Conservation (phyloP, 2,888 invertebrate genomes). For the Eupithecia vulgata region DNA sequence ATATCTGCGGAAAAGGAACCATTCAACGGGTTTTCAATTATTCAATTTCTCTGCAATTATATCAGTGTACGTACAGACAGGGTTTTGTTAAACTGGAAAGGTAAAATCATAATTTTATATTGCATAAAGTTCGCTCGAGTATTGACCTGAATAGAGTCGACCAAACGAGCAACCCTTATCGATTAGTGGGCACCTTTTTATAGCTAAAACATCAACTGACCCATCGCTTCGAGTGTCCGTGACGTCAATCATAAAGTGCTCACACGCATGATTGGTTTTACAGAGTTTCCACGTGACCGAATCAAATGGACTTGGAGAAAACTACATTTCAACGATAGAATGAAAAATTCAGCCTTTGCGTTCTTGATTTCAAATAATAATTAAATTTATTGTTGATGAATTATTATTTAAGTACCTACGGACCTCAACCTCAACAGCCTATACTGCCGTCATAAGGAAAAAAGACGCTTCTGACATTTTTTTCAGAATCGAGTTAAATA, state of each 20-base stretch:
- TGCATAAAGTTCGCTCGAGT: neutral
- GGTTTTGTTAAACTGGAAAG: no score
- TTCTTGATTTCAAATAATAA: neutral
- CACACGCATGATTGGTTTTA: slow-evolving; percentile 65
- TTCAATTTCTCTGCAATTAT: no score
- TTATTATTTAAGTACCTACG: no score
- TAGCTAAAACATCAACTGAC: slow-evolving; percentile 43
- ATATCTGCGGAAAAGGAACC: no score
- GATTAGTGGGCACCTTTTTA: slow-evolving; percentile 40
- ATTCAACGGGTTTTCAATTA: no score
- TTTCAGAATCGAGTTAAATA: no score
- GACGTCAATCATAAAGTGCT: slow-evolving; percentile 58
- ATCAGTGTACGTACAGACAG: no score
- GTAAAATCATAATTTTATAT: neutral
- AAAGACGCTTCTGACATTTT: no score
- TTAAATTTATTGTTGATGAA: neutral
- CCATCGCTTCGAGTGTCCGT: slow-evolving; percentile 44
- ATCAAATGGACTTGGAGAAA: slow-evolving; percentile 29
- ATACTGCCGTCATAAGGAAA: no score
- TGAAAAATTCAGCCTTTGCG: neutral
- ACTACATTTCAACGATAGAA: slow-evolving; percentile 15
- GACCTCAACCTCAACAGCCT: no score
- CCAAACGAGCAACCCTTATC: slow-evolving; percentile 36
- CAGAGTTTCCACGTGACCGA: slow-evolving; percentile 57
- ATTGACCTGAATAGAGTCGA: slow-evolving; percentile 30